A percentile compares a stretch with the other conserved stretches of the same genome.
Conservation (phyloP, 2,113 vertebrate species). For the Eretmochelys imbricata region DNA sequence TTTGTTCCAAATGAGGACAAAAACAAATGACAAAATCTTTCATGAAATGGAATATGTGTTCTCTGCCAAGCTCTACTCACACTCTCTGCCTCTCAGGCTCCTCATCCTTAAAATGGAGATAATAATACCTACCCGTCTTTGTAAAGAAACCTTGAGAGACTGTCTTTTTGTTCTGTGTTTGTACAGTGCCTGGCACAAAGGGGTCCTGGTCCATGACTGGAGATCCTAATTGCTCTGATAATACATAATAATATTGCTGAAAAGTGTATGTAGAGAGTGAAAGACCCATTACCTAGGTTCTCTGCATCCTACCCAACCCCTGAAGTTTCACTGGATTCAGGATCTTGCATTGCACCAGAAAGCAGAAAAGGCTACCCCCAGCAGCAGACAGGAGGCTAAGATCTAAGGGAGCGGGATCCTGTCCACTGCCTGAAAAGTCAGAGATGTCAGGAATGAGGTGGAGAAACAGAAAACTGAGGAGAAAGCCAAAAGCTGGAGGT, state of each 20-base stretch:
- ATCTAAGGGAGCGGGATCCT: neutral
- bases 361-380: neutral
- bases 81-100: neutral
- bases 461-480: neutral
- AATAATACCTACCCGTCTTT: neutral
- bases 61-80: neutral
- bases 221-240: neutral
- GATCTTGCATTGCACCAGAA: rapidly evolving
- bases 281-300: neutral
- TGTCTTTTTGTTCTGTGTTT: neutral
- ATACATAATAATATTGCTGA: neutral
- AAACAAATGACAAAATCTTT: neutral
- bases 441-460: neutral
- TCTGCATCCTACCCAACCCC: neutral
- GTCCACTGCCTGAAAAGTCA: neutral
- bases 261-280: neutral
- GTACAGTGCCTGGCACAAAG: neutral
- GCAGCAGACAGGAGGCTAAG: neutral
- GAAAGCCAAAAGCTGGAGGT: neutral
- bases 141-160: neutral
- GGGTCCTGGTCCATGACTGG: neutral
- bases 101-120: neutral
- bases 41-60: neutral
- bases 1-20: neutral
- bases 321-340: rapidly evolving